Conservation (phyloP, 2,888 invertebrate species). For the Syrphus vitripennis region DNA sequence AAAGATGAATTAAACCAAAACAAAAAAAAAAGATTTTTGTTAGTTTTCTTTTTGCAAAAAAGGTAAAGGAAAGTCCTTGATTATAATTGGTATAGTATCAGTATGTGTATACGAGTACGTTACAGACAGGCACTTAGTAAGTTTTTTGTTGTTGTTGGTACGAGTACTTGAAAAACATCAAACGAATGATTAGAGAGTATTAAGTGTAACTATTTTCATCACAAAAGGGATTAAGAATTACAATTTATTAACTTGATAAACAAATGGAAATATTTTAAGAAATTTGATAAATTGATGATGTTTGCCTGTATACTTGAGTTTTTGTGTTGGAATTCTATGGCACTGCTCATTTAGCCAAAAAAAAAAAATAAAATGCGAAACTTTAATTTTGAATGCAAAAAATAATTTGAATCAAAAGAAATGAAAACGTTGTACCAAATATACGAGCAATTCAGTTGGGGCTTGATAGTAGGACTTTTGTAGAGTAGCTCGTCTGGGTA, state of each 20-base stretch:
- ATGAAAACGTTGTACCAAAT: no score
- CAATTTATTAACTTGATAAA: not conserved
- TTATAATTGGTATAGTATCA: no score
- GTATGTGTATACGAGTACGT: not conserved
- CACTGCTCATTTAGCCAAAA: no score
- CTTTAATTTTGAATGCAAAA: no score
- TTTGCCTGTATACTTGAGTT: no score
- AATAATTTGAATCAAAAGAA: no score
- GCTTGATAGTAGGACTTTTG: no score
- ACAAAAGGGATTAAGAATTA: not conserved
- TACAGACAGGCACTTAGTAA: slow-evolving; percentile 6
- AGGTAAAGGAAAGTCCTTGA: not conserved
- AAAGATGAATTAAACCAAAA: slow-evolving; percentile 11
- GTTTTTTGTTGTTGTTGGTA: no score
- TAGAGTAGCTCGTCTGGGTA: no score
- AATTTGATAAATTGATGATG: not conserved
- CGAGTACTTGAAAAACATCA: not conserved
- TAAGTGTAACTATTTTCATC: slow-evolving; percentile 2
- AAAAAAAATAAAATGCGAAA: no score
- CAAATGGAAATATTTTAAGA: not conserved
- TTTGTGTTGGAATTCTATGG: no score
- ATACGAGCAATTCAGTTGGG: no score
- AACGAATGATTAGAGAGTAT: slow-evolving; percentile 9
- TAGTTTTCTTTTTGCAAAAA: not conserved
- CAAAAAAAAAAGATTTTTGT: not conserved